phyloP scores from a whole-genome alignment of 2,113 vertebrate genomes.

The Prolemur simus region DNA sequence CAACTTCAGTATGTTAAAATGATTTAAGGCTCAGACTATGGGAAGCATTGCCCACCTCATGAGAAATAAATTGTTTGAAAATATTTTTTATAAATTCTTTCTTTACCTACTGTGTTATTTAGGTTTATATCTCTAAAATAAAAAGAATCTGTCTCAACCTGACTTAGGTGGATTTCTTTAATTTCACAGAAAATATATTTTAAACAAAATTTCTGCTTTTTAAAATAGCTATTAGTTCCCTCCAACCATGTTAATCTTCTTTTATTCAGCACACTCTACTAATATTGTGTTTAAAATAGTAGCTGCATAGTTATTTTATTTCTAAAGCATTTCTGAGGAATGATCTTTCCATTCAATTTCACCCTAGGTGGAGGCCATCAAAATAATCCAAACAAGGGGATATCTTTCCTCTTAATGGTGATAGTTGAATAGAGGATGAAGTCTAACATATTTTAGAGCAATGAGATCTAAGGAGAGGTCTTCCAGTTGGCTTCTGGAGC shows the following conservation, averaged over 20 bases:
- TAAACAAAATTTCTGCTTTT: neutral
- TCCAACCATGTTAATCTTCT: neutral
- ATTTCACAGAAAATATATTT: neutral
- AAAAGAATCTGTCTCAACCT: neutral
- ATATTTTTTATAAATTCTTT: neutral
- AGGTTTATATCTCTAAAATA: neutral
- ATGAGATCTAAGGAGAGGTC: neutral
- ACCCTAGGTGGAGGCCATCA: neutral
- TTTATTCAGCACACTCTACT: neutral
- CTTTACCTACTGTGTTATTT: neutral
- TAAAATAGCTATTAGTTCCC: neutral
- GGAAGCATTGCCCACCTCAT: neutral
- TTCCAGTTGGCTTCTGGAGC: neutral
- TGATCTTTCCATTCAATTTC: neutral
- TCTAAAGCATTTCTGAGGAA: neutral
- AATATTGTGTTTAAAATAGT: neutral
- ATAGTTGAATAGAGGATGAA: neutral
- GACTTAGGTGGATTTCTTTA: neutral
- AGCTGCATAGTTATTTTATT: neutral
- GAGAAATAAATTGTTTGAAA: neutral
- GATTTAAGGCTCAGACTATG: neutral
- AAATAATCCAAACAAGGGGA: neutral
- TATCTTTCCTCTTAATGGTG: neutral
- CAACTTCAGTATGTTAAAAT: neutral
- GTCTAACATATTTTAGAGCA: neutral